Evolutionary conservation across 2,113 vertebrate species (phyloP).

Genomic region (Rhabdomys dilectus): DNA sequence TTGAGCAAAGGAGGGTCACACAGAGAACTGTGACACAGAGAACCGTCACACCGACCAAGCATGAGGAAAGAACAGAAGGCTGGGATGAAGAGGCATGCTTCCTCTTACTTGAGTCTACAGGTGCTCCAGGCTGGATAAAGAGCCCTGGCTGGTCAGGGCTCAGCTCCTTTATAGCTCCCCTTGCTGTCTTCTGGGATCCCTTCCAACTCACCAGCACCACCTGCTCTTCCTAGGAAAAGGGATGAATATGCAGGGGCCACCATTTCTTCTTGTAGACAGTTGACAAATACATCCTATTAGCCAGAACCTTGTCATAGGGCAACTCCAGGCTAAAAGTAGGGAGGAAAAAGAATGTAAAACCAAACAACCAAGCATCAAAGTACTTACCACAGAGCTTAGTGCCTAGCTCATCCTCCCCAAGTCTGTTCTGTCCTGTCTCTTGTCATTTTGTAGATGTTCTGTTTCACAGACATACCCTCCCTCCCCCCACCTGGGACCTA

Average conservation of each 20-base stretch:
- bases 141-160: background rate
- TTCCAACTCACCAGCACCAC: background rate
- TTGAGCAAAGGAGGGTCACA: background rate
- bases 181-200: background rate
- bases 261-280: background rate
- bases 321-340: background rate
- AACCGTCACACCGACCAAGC: background rate
- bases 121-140: background rate
- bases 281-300: background rate
- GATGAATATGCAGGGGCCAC: background rate
- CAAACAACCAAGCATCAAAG: background rate
- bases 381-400: background rate
- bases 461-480: background rate
- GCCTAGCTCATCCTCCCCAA: background rate
- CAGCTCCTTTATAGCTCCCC: background rate
- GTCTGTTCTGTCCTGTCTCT: background rate
- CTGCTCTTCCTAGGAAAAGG: background rate
- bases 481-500: background rate
- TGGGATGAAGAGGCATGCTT: background rate
- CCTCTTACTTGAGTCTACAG: background rate
- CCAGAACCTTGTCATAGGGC: background rate
- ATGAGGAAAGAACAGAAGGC: background rate
- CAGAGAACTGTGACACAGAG: background rate
- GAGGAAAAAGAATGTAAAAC: background rate
- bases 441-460: background rate